Conservation (phyloP, 1,140 invertebrate species). For the Gryllus bimaculatus region DNA sequence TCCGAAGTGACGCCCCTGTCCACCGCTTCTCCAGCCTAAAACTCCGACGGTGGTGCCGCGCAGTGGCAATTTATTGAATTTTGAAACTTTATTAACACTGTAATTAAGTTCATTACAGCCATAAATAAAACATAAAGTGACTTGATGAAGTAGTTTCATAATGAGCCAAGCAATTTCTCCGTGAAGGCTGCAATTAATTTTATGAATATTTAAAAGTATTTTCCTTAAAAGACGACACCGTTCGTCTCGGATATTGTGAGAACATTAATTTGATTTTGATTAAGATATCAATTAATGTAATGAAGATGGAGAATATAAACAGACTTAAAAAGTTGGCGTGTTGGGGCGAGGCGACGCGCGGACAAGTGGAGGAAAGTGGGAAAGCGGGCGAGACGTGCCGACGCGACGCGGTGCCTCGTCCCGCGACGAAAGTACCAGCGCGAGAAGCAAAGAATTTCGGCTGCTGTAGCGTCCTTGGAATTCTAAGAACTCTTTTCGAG, state of each 20-base stretch:
- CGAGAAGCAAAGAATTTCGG: too few species aligned
- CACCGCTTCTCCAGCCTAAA: too few species aligned
- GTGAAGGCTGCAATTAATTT: conserved; percentile 1
- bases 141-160: background rate
- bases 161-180: conserved; percentile 1
- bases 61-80: background rate
- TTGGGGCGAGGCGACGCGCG: too few species aligned
- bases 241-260: background rate
- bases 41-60: too few species aligned
- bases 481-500: too few species aligned
- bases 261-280: background rate
- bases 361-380: too few species aligned
- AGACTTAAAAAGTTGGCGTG: background rate
- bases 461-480: too few species aligned
- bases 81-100: background rate
- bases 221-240: background rate
- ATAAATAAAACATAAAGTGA: background rate
- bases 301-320: background rate
- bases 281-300: background rate
- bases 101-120: conserved; percentile 1
- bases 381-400: too few species aligned
- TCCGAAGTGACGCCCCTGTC: too few species aligned
- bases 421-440: too few species aligned
- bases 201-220: conserved; percentile 6
- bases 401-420: too few species aligned